These are phyloP conservation scores for Cyanistes caeruleus DNA, from an alignment of 2,113 vertebrate genomes.

Conservation along the genomic window DNA sequence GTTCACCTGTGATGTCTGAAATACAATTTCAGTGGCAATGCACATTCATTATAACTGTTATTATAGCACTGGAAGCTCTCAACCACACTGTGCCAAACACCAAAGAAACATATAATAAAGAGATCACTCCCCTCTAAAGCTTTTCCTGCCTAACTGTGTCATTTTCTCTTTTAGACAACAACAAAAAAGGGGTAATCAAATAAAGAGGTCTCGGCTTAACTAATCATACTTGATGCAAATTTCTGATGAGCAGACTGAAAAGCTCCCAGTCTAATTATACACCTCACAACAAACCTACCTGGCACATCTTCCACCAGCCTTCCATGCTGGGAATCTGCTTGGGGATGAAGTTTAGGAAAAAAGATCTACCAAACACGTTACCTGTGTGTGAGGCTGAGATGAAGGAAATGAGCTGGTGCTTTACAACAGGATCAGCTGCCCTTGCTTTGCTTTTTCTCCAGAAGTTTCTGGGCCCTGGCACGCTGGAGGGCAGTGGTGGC, in stretches of 20 bases:
- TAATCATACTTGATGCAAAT: neutral
- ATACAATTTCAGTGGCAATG: neutral
- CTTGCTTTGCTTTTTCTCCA: neutral
- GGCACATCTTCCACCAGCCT: neutral
- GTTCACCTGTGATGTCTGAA: neutral
- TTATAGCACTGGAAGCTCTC: neutral
- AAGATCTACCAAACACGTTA: neutral
- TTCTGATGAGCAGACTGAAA: neutral
- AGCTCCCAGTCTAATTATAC: neutral
- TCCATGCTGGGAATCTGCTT: neutral
- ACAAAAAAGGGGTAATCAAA: neutral
- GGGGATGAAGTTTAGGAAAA: neutral
- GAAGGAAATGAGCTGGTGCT: neutral
- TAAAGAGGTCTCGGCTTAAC: neutral
- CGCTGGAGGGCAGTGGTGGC: accelerated
- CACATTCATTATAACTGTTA: neutral
- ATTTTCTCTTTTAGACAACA: neutral
- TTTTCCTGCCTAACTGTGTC: neutral
- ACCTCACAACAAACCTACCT: neutral
- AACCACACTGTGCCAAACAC: neutral
- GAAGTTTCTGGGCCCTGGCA: neutral
- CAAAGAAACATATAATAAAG: neutral
- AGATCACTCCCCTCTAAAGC: neutral
- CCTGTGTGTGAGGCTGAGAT: neutral
- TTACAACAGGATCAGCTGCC: neutral